Evolutionary conservation across 2,797 vertebrate genomes (phyloP).

Genomic region (Pseudochromis fuscus): DNA sequence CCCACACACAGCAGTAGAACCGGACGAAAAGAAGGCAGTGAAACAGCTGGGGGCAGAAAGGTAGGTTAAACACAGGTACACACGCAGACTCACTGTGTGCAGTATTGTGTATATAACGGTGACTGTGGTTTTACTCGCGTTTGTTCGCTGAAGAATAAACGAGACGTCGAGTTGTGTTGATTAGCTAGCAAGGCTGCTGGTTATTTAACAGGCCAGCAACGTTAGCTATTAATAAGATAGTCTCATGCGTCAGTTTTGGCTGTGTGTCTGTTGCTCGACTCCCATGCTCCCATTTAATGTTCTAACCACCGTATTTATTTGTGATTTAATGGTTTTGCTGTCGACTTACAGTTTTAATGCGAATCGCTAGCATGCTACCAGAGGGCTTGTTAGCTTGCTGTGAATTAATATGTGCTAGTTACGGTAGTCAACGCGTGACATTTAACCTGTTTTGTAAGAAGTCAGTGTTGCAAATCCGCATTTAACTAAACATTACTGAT

Average conservation of each 20-base stretch:
- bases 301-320: not conserved
- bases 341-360: not conserved
- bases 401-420: not conserved
- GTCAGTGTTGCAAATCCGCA: not conserved
- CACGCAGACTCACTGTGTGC: accelerated
- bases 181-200: conserved; percentile 14
- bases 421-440: not conserved
- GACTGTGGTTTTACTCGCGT: not conserved
- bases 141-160: not conserved
- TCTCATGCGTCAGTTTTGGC: conserved; percentile 14
- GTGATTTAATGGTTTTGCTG: accelerated
- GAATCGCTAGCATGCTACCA: not conserved
- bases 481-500: conserved; percentile 9
- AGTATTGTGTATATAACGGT: not conserved
- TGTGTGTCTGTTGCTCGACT: not conserved
- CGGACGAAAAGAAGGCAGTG: conserved; percentile 46
- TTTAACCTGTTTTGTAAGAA: conserved; percentile 58
- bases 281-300: not conserved
- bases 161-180: conserved; percentile 45
- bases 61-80: conserved; percentile 13
- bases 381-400: conserved; percentile 7
- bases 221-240: conserved; percentile 40
- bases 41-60: conserved; percentile 9
- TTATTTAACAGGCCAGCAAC: conserved; percentile 30
- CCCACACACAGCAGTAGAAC: conserved; percentile 28